Conservation (phyloP, 2,797 vertebrate genomes). For the Trachops cirrhosus region DNA sequence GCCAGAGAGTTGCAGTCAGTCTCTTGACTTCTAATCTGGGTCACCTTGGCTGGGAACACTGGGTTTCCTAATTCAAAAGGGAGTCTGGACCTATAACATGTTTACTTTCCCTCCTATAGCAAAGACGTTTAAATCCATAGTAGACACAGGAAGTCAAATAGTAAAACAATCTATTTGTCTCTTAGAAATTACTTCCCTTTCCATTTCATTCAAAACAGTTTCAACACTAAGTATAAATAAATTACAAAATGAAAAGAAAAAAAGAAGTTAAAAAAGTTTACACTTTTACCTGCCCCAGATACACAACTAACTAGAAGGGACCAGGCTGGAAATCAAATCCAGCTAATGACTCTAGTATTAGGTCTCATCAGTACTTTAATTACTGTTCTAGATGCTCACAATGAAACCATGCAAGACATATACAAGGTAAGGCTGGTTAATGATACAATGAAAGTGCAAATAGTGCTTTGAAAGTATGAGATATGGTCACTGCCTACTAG, state of each 20-base stretch:
- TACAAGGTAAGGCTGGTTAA: neutral
- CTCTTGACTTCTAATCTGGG: neutral
- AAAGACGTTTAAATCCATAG: neutral
- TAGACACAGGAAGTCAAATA: conserved; percentile 29
- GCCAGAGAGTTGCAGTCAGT: neutral
- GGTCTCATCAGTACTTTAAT: neutral
- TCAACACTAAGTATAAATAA: neutral
- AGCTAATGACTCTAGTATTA: neutral
- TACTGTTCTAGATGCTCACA: neutral
- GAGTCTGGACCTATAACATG: neutral
- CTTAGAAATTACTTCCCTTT: conserved; percentile 28
- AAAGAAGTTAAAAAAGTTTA: neutral
- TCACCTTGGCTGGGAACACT: neutral
- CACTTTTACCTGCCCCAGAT: neutral
- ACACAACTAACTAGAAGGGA: neutral
- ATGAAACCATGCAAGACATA: neutral
- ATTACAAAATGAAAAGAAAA: neutral
- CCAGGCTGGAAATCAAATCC: neutral
- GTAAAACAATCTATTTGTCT: neutral
- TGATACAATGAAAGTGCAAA: neutral
- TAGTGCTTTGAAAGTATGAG: neutral
- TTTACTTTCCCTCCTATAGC: neutral
- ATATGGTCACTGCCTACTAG: neutral
- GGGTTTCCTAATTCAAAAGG: neutral
- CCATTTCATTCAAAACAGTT: conserved; percentile 28